Percentiles rank a stretch among this genome's conserved stretches.
phyloP scores from a whole-genome alignment of 2,888 invertebrate genomes.

The Rhopalosiphum nymphaeae region DNA sequence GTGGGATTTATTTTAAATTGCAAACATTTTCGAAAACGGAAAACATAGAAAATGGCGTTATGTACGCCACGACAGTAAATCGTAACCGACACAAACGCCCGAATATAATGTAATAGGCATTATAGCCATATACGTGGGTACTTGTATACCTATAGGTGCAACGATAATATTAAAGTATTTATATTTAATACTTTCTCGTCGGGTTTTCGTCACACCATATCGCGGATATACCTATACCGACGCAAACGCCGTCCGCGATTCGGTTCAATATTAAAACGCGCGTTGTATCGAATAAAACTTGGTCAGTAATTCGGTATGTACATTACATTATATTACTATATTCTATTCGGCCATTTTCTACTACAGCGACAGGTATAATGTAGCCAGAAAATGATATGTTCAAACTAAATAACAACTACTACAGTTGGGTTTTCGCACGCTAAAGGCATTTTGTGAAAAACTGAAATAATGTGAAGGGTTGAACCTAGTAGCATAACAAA shows the following conservation, averaged over 20 bases:
- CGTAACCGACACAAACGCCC: neutral
- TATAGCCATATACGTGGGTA: neutral
- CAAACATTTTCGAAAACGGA: neutral
- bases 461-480: neutral
- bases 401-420: neutral
- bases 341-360: neutral
- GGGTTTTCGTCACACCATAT: constrained; percentile 18
- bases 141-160: neutral
- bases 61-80: neutral
- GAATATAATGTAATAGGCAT: neutral
- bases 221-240: neutral
- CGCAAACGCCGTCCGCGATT: neutral
- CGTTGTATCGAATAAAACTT: neutral
- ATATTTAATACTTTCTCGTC: constrained; percentile 35
- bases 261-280: constrained; percentile 15
- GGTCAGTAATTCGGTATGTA: neutral
- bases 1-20: neutral
- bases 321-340: neutral
- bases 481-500: neutral
- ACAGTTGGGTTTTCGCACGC: neutral
- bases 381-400: neutral
- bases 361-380: neutral
- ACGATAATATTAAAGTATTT: neutral
- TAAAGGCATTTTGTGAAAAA: neutral
- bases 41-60: neutral